Conservation (phyloP, 2,113 vertebrate species). For the Litocranius walleri region DNA sequence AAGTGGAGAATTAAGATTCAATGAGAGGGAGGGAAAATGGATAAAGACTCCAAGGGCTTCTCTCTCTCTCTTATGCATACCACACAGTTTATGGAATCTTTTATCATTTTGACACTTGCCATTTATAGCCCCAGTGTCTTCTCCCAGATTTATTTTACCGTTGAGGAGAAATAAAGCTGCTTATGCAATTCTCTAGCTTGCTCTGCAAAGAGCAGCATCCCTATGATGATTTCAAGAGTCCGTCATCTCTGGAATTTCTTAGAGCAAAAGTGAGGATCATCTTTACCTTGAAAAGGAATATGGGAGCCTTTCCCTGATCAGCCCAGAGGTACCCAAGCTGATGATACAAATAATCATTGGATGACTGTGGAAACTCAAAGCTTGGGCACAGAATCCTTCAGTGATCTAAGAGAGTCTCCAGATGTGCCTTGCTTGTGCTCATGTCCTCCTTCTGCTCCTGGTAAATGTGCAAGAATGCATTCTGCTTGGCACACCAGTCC, state of each 20-base stretch:
- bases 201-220: background rate
- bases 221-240: background rate
- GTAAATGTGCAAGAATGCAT: background rate
- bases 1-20: slow-evolving; percentile 53
- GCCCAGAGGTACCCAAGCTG: background rate
- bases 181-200: slow-evolving; percentile 44
- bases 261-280: background rate
- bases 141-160: slow-evolving; percentile 39
- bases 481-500: background rate
- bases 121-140: slow-evolving; percentile 28
- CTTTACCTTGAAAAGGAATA: background rate
- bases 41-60: background rate
- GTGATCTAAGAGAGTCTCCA: background rate
- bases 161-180: slow-evolving; percentile 48
- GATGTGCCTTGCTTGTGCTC: background rate
- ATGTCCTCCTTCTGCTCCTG: background rate
- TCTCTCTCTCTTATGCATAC: slow-evolving; percentile 4
- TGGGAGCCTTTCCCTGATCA: background rate
- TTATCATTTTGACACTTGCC: slow-evolving; percentile 63
- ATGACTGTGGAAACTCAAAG: background rate
- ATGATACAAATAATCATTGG: background rate
- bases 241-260: background rate
- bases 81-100: slow-evolving; percentile 19
- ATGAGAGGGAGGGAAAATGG: background rate
- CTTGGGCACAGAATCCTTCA: background rate